Percentiles rank a stretch among this genome's conserved stretches.
phyloP scores from a whole-genome alignment of 1,140 invertebrate genomes.

The Drosophila tsacasi region DNA sequence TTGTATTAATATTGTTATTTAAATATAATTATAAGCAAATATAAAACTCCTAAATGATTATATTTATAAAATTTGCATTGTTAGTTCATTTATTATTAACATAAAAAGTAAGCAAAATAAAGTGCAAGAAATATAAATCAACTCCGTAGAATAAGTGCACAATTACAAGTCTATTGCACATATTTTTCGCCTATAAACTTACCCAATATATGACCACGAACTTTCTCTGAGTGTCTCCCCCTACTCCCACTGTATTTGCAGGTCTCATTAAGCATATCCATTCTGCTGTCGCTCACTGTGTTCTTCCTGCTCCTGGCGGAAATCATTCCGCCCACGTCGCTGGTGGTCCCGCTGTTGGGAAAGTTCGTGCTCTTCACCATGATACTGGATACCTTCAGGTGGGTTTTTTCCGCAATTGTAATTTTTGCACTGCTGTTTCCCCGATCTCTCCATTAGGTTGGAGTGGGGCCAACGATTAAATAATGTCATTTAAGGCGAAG shows the following conservation, averaged over 20 bases:
- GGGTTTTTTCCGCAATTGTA: slow-evolving; percentile 63
- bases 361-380: slow-evolving; percentile 99
- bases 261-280: slow-evolving; percentile 99
- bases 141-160: no score
- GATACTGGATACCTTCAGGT: slow-evolving; percentile 99
- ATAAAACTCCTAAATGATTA: background rate
- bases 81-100: no score
- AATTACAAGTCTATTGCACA: no score
- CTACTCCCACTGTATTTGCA: slow-evolving; percentile 82
- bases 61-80: no score
- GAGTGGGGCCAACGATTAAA: background rate
- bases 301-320: slow-evolving; percentile 99
- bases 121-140: no score
- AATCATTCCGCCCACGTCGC: slow-evolving; percentile 99
- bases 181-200: no score
- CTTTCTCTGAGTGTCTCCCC: slow-evolving; percentile 10
- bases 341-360: slow-evolving; percentile 98
- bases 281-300: slow-evolving; percentile 99
- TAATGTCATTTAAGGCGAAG: background rate
- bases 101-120: no score
- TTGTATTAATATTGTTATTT: background rate
- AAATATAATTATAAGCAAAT: background rate
- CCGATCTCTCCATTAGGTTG: background rate
- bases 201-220: background rate
- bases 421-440: background rate